Base-by-base conservation (phyloP, 2,797 vertebrate genomes). In the Tauraco hartlaubi region DNA sequence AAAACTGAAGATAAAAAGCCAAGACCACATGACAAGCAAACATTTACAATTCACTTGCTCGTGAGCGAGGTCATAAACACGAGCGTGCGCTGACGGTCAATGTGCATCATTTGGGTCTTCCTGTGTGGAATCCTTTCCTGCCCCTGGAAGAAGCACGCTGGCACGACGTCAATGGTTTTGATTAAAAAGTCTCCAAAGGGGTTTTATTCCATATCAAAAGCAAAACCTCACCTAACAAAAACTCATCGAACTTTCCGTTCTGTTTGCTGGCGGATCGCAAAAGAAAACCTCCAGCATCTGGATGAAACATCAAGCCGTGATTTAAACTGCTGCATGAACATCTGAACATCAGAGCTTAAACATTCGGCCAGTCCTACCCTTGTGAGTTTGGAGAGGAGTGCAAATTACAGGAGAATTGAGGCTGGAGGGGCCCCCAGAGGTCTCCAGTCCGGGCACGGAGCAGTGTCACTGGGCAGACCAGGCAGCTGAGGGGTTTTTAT, bases 1-100 rank as follows among this genome's bases (percentile, higher is more conserved):
- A 88, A 68, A 96, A 4, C 78, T 28, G 82, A 49, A 85, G 94
- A 92, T 86, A 28, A 91, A 92, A 96, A 84, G 83, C 85, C 86
- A 69, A 28, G 14, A 58, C 18, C 85, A 81, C 85, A 46, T 0
- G 76, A 46, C 82, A 18, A 49, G 81, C 69, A 84, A 95, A 75
- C 58, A 6, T 64, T 61, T 49, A 23, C 66, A 64, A 6, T 1
- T 6, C 10, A 9, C 43, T 55, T 11, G 29, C 77, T 48, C 0
- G 1, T 0, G 15, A 64, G 41, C 44, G 33, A 68, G 69, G 58
- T 13, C 83, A 41, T 48, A 31, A 54, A 51, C 54, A 43, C 0
- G 4, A 90, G 85, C 0, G 0, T 13, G 72, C 0, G 35, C 51
- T 37, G 22, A 12, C 0, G 35, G 54, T 17, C 51, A 18, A 1